Evolutionary conservation across 1,140 invertebrate species (phyloP), one percentile per base, ranked within the genome.

Genomic region (Drosophila malerkotliana): DNA sequence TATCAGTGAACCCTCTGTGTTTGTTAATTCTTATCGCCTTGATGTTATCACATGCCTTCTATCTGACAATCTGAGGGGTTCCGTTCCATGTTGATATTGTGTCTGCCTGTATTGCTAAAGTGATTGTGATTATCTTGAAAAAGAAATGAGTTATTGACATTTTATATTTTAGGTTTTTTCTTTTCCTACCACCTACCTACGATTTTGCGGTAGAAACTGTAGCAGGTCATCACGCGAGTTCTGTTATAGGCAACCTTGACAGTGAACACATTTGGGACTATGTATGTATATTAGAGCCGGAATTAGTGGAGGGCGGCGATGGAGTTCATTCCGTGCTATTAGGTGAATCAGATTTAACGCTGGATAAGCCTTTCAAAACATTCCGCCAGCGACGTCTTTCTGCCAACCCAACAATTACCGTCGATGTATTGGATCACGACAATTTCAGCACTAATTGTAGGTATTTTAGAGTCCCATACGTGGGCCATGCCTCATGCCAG

Each of bases 281-380:
- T 3, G 21, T 21, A 21, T 2, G 21, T 21, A 3, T 54, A 37
- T 45, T 58, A 26, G 39, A 58, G 52, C 9, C 26, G 15, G 21
- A 30, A 8, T 37, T 1, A 24, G 9, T 26, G 15, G 32, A 53
- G 41, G 3, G 8, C 9, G 24, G 15, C 41, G 39, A 39, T 48
- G 15, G 34, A n/a, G 26, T 45, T 47, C 53, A 39, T 76, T 48
- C 32, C 78, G 37, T 45, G 32, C 60, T 7, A 60, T 67, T 72
- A 52, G 45, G 24, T 72, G 80, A 67, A 52, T 56, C 45, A 72
- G 77, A 72, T 80, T 81, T 77, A 24, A 58, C 68, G 56, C 68
- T 73, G 41, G 57, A 61, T 68, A 73, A 58, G 37, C 45, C 24
- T 26, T 41, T 44, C 32, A 76, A 56, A 47, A 26, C 2, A 51